Evolutionary conservation across 2,113 vertebrate species (phyloP), one percentile per base, ranked within the genome.

Genomic region (Puntigrus tetrazona): DNA sequence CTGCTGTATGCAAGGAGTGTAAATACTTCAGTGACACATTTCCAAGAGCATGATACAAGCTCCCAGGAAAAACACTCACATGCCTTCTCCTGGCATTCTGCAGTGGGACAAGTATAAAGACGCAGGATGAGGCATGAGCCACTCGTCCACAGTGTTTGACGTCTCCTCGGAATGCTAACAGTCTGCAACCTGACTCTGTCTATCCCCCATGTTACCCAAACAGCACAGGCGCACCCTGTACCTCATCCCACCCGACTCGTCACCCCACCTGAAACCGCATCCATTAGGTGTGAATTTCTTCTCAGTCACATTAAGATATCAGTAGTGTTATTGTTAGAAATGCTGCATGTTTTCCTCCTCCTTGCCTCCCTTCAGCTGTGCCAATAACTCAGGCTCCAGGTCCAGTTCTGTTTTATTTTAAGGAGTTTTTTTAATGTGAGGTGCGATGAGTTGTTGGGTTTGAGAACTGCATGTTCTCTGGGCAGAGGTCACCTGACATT

Each of bases 311-410:
- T 93, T 92, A 87, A 93, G 91, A 92, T 93, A 92, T 94, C 92
- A 92, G 86, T 91, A 80, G 90, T 92, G 91, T 92, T 92, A 93
- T 92, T 93, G 93, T 92, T 91, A 92, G 92, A 92, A 93, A 92
- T 92, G 86, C 63, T 88, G 89, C 86, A 89, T 89, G 88, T 89
- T 88, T 90, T 90, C 85, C 47, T 90, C 73, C 81, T 70, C 76
- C 88, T 84, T 85, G 86, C 85, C 88, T 79, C 36, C 43, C 0
- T 38, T 78, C 92, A 93, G 89, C 91, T 92, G 90, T 89, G 88
- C 69, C 88, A 91, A 91, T 92, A 92, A 93, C 88, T 90, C 86
- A 87, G 86, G 59, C 36, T 81, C 89, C 88, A 86, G 81, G 73
- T 52, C 85, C 89, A 75, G 45, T 88, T 91, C 86, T 38, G 84